A percentile compares a stretch with the other conserved stretches of the same genome.
phyloP scores from a whole-genome alignment of 1,140 invertebrate species.

The Brachionus manjavacas region DNA sequence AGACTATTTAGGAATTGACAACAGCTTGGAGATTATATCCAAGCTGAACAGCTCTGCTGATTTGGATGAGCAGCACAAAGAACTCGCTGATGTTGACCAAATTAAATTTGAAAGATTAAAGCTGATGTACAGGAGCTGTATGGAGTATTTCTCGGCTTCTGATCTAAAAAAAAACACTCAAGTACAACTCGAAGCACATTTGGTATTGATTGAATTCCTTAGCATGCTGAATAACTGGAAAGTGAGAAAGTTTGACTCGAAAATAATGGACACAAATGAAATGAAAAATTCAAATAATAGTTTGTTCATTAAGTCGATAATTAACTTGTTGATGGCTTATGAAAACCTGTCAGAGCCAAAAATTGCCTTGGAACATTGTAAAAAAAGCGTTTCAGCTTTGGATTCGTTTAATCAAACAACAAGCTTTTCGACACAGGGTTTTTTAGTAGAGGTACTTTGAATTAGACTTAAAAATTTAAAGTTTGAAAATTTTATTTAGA shows the following conservation, averaged over 20 bases:
- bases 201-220: neutral
- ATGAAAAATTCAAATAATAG: constrained; percentile 5
- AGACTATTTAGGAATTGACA: neutral
- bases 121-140: neutral
- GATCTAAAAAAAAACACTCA: neutral
- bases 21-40: neutral
- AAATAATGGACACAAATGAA: neutral
- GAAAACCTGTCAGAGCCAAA: neutral
- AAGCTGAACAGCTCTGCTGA: neutral
- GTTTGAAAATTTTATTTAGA: neutral
- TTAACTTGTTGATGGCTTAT: neutral
- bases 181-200: neutral
- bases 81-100: constrained; percentile 15
- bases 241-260: neutral
- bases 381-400: neutral
- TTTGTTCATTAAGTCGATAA: neutral
- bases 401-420: neutral
- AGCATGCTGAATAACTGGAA: constrained; percentile 20
- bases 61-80: neutral
- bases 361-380: neutral
- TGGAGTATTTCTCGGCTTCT: neutral
- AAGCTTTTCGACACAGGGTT: neutral
- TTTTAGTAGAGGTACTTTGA: neutral
- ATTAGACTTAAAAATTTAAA: neutral
- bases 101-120: constrained; percentile 10